phyloP scores from a whole-genome alignment of 2,888 invertebrate species.

The Gymnocheta viridis region DNA sequence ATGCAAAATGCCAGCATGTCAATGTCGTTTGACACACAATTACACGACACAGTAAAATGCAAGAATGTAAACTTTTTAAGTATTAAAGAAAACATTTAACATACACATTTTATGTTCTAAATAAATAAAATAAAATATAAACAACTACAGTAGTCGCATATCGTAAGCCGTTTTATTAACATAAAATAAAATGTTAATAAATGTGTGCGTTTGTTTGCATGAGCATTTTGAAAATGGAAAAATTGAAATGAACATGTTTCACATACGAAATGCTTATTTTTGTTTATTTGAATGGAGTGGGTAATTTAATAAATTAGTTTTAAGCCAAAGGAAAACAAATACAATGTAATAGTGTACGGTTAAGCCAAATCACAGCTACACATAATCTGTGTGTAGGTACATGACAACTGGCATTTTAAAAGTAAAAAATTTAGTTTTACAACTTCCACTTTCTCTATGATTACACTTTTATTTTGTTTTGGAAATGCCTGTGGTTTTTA shows the following conservation, averaged over 20 bases:
- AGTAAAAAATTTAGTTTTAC: background rate
- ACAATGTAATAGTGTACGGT: background rate
- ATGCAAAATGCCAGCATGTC: conserved; percentile 65
- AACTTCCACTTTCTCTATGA: background rate
- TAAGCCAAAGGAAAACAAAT: background rate
- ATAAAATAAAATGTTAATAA: background rate
- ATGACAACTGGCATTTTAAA: background rate
- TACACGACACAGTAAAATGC: conserved; percentile 27
- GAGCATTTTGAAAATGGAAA: background rate
- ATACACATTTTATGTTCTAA: conserved; percentile 13
- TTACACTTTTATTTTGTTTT: background rate
- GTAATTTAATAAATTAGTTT: background rate
- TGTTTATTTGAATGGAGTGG: background rate
- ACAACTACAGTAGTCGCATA: background rate
- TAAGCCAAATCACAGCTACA: background rate
- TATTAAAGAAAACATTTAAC: conserved; percentile 25
- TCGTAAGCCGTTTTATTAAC: conserved; percentile 14
- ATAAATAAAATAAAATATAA: background rate
- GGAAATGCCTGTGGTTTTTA: background rate
- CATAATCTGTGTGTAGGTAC: background rate
- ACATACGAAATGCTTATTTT: background rate
- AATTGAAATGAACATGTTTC: background rate
- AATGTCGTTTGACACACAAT: conserved; percentile 65
- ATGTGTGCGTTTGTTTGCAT: background rate
- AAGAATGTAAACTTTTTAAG: background rate